A percentile compares a stretch with the other conserved stretches of the same genome.
These are phyloP conservation scores for Echinarachnius parma DNA, from an alignment of 53 echinoderm and acorn worm species.

Conservation along the genomic window DNA sequence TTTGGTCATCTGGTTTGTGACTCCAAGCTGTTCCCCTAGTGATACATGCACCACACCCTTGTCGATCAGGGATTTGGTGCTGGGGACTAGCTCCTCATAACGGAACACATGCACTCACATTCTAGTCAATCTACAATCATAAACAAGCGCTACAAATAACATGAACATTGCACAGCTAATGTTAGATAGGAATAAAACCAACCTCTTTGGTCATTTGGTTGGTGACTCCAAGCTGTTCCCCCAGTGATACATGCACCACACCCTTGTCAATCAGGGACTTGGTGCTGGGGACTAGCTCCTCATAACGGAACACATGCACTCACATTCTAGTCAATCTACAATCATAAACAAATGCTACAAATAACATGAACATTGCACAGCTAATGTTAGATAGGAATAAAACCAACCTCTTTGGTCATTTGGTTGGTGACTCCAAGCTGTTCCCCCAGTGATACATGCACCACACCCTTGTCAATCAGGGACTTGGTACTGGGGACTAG, in stretches of 20 bases:
- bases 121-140: too few species aligned
- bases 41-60: slow-evolving; percentile 94
- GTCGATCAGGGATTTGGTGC: slow-evolving; percentile 97
- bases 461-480: slow-evolving; percentile 92
- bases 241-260: slow-evolving; percentile 83
- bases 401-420: slow-evolving; percentile 69
- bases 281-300: slow-evolving; percentile 94
- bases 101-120: too few species aligned
- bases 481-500: slow-evolving; percentile 98
- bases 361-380: too few species aligned
- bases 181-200: too few species aligned
- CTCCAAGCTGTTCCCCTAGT: slow-evolving; percentile 94
- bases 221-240: slow-evolving; percentile 96
- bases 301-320: too few species aligned
- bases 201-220: slow-evolving; percentile 72
- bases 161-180: too few species aligned
- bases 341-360: too few species aligned
- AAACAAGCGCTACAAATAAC: too few species aligned
- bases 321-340: too few species aligned
- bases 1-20: slow-evolving; percentile 79
- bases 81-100: slow-evolving; percentile 96
- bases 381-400: too few species aligned
- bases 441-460: slow-evolving; percentile 90
- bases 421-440: slow-evolving; percentile 89
- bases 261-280: slow-evolving; percentile 99